Evolutionary conservation across 2,113 vertebrate genomes (phyloP), one percentile per base, ranked within the genome.

Genomic region (Onychostruthus taczanowskii): DNA sequence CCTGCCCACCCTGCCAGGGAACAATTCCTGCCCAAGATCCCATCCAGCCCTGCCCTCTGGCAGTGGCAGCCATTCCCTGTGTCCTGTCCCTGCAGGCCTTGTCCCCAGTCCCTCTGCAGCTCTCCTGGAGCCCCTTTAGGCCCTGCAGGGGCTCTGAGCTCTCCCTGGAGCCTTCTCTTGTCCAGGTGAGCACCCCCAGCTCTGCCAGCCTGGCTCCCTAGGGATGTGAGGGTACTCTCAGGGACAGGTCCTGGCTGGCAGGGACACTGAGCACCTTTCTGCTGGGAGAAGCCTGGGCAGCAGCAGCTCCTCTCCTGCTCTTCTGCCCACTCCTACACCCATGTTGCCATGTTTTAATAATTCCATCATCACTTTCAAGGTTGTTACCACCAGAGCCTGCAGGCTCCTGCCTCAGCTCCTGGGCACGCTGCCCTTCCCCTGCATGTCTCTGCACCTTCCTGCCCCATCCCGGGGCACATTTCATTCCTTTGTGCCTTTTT

Each of bases 371-470:
- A 79, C 74, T 94, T 52, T 31, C 59, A 82, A 56, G 61, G 47
- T 56, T 91, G 87, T 63, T 89, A 28, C 84, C 82, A 55, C 13
- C 84, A 35, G 37, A 81, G 72, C 94, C 93, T 27, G 12, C 67
- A 18, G 84, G 80, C 84, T 92, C 63, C 94, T 93, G 91, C 78
- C 81, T 63, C 47, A 9, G 31, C 56, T n/a, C 44, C 81, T 74
- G 77, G 44, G 91, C 93, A 37, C 3, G 1, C 30, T 81, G 95
- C 95, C 81, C 39, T 35, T 39, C 28, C 87, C 33, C 3, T 56
- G 72, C 64, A 6, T 74, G 91, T 89, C 95, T 81, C 59, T 89
- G 95, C 93, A 78, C 28, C 90, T 91, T 31, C 96, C 93, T 91
- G 91, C 93, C 84, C 77, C 72, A 3, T 74, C 95, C 87, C 0